A percentile compares a stretch with the other conserved stretches of the same genome.
Evolutionary conservation across 1,140 invertebrate genomes (phyloP).

Genomic region (Drosophila murphyi): DNA sequence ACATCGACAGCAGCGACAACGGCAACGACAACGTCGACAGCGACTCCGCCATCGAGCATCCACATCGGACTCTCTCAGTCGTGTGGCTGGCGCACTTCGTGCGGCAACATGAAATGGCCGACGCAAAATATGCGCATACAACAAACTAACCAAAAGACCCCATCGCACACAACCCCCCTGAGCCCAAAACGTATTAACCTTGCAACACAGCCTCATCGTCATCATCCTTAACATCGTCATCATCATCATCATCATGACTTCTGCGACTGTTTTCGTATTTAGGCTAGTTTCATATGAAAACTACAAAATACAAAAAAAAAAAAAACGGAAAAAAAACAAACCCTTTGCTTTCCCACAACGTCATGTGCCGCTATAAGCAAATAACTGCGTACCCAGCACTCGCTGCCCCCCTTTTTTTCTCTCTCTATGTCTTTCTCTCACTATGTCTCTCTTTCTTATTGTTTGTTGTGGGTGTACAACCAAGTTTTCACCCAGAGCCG

Average conservation of each 20-base stretch:
- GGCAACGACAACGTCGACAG: slow-evolving; percentile 9
- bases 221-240: background rate
- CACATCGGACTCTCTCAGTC: slow-evolving; percentile 61
- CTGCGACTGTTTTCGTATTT: slow-evolving; percentile 40
- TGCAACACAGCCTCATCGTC: slow-evolving; percentile 27
- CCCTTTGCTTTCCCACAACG: slow-evolving; percentile 59
- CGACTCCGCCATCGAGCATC: slow-evolving; percentile 41
- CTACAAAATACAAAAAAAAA: slow-evolving; percentile 17
- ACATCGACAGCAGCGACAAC: slow-evolving; percentile 42
- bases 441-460: slow-evolving; percentile 2
- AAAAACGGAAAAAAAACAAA: slow-evolving; percentile 32
- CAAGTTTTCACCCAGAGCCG: slow-evolving; percentile 42
- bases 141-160: slow-evolving; percentile 43
- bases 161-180: background rate
- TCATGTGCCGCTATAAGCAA: slow-evolving; percentile 69
- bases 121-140: slow-evolving; percentile 76
- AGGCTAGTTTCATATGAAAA: slow-evolving; percentile 44
- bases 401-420: background rate
- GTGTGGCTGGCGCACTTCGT: slow-evolving; percentile 75
- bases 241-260: slow-evolving; percentile 16
- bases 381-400: slow-evolving; percentile 39
- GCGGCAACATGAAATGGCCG: slow-evolving; percentile 75
- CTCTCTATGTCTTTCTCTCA: background rate
- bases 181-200: slow-evolving; percentile 36
- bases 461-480: slow-evolving; percentile 49